Evolutionary conservation across 2,888 invertebrate species (phyloP).

Genomic region (Smittia aterrima): DNA sequence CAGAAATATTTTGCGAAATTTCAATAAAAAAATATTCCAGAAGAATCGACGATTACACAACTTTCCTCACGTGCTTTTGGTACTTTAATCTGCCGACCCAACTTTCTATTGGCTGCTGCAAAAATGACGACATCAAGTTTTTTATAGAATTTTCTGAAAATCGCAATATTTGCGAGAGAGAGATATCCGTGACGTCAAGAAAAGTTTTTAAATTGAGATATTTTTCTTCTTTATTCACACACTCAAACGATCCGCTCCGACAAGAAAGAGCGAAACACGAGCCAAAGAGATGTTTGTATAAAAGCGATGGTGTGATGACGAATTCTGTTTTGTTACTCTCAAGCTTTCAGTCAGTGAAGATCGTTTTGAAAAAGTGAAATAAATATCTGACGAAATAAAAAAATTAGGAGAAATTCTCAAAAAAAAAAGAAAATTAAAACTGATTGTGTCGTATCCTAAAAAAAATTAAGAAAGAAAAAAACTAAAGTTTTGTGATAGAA

Average conservation of each 20-base stretch:
- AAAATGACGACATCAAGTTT: constrained; percentile 17
- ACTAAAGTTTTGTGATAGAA: neutral
- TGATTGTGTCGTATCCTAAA: neutral
- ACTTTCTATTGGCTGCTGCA: neutral
- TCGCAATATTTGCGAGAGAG: neutral
- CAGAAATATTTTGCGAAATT: neutral
- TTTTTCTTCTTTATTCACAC: neutral
- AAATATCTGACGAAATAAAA: neutral
- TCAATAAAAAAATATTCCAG: neutral
- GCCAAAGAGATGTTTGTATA: constrained; percentile 30
- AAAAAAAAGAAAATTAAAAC: neutral
- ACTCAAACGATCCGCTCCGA: neutral
- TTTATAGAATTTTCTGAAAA: constrained; percentile 19
- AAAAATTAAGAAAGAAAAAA: neutral
- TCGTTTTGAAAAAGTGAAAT: constrained; percentile 3
- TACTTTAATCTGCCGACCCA: neutral
- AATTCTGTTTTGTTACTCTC: constrained; percentile 35
- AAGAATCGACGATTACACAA: neutral
- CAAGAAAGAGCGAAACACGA: neutral
- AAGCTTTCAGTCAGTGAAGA: constrained; percentile 24
- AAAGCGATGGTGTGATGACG: constrained; percentile 12
- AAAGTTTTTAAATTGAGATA: neutral
- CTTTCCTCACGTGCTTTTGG: neutral
- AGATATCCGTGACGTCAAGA: neutral
- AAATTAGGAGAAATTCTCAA: neutral